A percentile compares a stretch with the other conserved stretches of the same genome.
Conservation (phyloP, 2,113 vertebrate species). For the Gasterosteus aculeatus region DNA sequence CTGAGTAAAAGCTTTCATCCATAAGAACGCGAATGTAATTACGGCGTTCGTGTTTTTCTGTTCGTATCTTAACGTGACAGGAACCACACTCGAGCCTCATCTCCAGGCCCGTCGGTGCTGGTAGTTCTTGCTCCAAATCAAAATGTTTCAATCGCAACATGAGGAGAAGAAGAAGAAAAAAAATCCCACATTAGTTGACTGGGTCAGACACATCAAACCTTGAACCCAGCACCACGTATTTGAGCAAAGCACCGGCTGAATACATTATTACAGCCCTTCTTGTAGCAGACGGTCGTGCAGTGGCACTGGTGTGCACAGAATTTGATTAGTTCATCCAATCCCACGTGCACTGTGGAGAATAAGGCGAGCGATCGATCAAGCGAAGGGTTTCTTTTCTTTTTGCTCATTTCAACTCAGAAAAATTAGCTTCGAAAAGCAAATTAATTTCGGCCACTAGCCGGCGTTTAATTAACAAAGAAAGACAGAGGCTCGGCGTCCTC, state of each 20-base stretch:
- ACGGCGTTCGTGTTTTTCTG: slow-evolving; percentile 1
- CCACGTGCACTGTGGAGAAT: not conserved
- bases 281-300: slow-evolving; percentile 22
- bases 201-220: slow-evolving; percentile 5
- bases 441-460: slow-evolving; percentile 5
- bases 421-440: slow-evolving; percentile 7
- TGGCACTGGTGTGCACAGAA: slow-evolving; percentile 33
- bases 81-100: not conserved
- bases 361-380: slow-evolving; percentile 29
- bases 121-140: not conserved
- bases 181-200: not conserved
- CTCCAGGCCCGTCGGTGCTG: not conserved
- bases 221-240: not conserved
- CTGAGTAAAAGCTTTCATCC: not conserved
- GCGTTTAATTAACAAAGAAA: slow-evolving; percentile 29
- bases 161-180: not conserved
- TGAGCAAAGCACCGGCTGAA: slow-evolving; percentile 8
- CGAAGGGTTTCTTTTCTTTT: slow-evolving; percentile 7
- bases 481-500: slow-evolving; percentile 31
- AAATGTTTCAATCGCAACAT: not conserved
- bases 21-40: not conserved
- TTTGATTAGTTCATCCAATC: slow-evolving; percentile 39
- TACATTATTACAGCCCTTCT: slow-evolving; percentile 17
- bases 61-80: not conserved
- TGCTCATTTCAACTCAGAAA: slow-evolving; percentile 23